Conservation (phyloP, 2,888 invertebrate species). For the Pediacus dermestoides region DNA sequence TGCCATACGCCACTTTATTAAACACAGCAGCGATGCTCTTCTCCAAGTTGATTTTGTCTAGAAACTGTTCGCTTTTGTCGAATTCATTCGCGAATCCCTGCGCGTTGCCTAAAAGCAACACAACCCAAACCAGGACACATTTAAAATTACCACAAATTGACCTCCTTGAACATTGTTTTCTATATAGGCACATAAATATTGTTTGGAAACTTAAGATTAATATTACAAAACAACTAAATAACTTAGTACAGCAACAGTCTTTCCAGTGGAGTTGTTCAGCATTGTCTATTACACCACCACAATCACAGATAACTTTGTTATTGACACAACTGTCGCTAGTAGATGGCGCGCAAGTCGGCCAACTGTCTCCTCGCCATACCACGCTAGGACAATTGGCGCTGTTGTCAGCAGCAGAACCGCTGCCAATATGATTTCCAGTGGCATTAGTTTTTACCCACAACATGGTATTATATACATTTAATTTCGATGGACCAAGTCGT, state of each 20-base stretch:
- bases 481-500: too few species aligned
- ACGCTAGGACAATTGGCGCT: background rate
- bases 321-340: conserved; percentile 2
- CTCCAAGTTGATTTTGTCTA: conserved; percentile 61
- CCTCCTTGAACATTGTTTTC: conserved; percentile 29
- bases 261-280: conserved; percentile 25
- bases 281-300: conserved; percentile 17
- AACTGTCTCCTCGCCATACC: conserved; percentile 1
- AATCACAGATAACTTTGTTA: conserved; percentile 34
- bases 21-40: conserved; percentile 65
- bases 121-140: conserved; percentile 16
- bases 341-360: background rate
- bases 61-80: conserved; percentile 48
- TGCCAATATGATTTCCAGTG: conserved; percentile 1
- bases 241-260: conserved; percentile 26
- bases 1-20: conserved; percentile 67
- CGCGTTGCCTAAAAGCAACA: conserved; percentile 16
- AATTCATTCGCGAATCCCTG: conserved; percentile 41
- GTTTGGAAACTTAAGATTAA: conserved; percentile 40
- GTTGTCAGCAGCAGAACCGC: conserved; percentile 1
- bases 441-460: too few species aligned
- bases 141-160: conserved; percentile 30
- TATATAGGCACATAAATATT: conserved; percentile 45
- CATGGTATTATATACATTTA: too few species aligned
- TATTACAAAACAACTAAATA: conserved; percentile 27